Base-by-base conservation (phyloP, 2,113 vertebrate genomes). In the Arothron firmamentum region DNA sequence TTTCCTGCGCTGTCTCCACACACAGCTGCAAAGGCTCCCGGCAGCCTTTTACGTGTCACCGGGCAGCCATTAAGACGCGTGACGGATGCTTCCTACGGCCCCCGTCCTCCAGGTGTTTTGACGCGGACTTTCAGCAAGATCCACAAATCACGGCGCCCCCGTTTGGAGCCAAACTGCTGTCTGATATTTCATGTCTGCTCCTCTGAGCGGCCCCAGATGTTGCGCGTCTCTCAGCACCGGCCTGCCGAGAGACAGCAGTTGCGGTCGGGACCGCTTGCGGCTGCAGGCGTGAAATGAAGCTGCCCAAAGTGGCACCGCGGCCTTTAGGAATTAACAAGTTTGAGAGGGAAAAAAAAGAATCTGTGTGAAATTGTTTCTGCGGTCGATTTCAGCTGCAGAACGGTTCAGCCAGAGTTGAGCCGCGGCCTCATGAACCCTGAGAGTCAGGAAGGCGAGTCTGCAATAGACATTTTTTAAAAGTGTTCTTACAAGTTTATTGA, bases 401-500 rank as follows among this genome's bases (percentile, higher is more conserved):
- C 11, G 11, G 2, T 15, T 56, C 9, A 56, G 12, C 34, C 49
- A 42, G 8, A 43, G 60, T 34, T 34, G 31, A 34, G 31, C 31
- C 31, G 31, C 28, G 6, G 28, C 28, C 6, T 28, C 28, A 6
- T 3, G 34, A 38, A 38, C 34, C 34, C 11, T 45, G 43, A 45
- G 43, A 45, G 2, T 15, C 43, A 6, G 5, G 14, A 45, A 45
- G 5, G 3, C 43, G 3, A 45, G 43, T 45, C 16, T 15, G 12
- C 6, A 45, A 4, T 15, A 15, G 16, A 45, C 3, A 2, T 15
- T 45, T 15, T 15, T 15, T n/a, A 46, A 65, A 67, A 67, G 58
- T 6, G 9, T 77, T 76, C 17, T 25, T 75, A 8, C 20, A 77
- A 70, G 57, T 81, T 81, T 84, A 83, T 88, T 86, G 62, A 80